These are phyloP conservation scores for Holothuria glaberrima DNA, from an alignment of 35 echinoderm and acorn worm species.

Conservation along the genomic window DNA sequence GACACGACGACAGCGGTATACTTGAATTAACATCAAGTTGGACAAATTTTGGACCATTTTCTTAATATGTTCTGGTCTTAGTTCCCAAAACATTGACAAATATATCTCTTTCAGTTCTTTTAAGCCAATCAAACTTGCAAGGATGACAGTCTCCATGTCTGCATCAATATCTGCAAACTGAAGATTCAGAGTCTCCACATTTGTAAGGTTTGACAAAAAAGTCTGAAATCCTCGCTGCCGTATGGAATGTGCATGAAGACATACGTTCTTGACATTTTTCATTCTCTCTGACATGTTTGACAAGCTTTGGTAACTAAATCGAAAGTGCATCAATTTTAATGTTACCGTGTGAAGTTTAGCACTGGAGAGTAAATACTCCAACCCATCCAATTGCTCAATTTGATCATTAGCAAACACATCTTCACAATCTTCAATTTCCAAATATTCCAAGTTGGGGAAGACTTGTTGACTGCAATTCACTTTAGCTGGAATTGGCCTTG, in stretches of 20 bases:
- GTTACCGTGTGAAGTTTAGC: conserved; percentile 22
- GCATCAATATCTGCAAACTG: conserved; percentile 49
- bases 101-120: conserved; percentile 19
- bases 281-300: conserved; percentile 10
- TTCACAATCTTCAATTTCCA: conserved; percentile 39
- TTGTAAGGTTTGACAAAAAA: not conserved
- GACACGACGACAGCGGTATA: conserved; percentile 17
- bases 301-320: not conserved
- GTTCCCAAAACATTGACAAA: conserved; percentile 53
- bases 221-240: not conserved
- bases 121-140: not conserved
- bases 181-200: conserved; percentile 24
- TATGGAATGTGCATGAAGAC: conserved; percentile 16
- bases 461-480: not conserved
- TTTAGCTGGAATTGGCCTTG: not conserved
- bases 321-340: conserved; percentile 38
- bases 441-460: conserved; percentile 26
- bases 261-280: not conserved
- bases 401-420: conserved; percentile 43
- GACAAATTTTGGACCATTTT: conserved; percentile 16
- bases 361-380: conserved; percentile 24
- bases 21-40: not conserved
- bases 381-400: conserved; percentile 21
- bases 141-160: conserved; percentile 13
- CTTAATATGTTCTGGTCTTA: conserved; percentile 19